Evolutionary conservation across 2,797 vertebrate species (phyloP), one percentile per base, ranked within the genome.

Genomic region (Jordanella pulchra): DNA sequence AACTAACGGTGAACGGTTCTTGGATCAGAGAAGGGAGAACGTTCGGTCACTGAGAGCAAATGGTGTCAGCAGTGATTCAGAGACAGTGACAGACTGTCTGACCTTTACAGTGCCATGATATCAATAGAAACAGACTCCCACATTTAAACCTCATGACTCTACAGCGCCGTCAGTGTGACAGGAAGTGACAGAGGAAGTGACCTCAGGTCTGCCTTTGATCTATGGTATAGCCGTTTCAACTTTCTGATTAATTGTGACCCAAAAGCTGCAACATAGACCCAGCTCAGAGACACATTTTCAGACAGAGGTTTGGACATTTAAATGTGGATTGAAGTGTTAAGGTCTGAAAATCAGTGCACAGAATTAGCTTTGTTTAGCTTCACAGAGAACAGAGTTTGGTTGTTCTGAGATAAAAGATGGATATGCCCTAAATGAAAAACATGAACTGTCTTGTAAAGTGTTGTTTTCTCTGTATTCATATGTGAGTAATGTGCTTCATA

Each of bases 131-230:
- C 55, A 72, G 25, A 65, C 56, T 63, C 65, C 67, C 75, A 71
- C 65, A 47, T 64, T 55, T 0, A 0, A 44, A 51, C 60, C 82
- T 35, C 71, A 73, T 87, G 84, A 85, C 71, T 67, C 39, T 30
- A 18, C 2, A 5, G 32, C 51, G 32, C 39, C 28, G 32, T 54
- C 79, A 58, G 67, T 76, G 81, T 82, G 84, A 86, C 77, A 86
- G 77, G 79, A 87, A 80, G 77, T 73, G 75, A 75, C 75, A 72
- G 60, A 69, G 64, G 65, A 80, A 71, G 53, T 50, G 13, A 55
- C 45, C 27, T 67, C 69, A 30, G 63, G 48, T 58, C 65, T 30
- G 39, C 35, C 21, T 70, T 32, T 51, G 18, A 54, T 79, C 54
- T n/a, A 4, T 0, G 39, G 12, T 27, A 18, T 27, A 39, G 50